Percentiles rank a stretch among this genome's conserved stretches.
These are phyloP conservation scores for Orchestes rusci DNA, from an alignment of 2,888 invertebrate genomes.

Conservation along the genomic window DNA sequence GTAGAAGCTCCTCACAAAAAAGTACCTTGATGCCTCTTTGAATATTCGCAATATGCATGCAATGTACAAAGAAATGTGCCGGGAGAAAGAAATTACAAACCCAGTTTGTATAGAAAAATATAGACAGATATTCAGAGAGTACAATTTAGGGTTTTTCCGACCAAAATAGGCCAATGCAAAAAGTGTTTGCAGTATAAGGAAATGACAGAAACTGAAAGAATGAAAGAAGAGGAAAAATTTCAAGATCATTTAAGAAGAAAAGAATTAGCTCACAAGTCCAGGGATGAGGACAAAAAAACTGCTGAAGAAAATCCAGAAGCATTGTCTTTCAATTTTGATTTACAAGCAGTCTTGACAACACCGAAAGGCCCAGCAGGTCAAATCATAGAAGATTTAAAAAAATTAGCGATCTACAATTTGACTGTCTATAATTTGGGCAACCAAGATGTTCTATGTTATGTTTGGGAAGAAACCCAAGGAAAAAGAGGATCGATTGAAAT, in stretches of 20 bases:
- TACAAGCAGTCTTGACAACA: conserved; percentile 31
- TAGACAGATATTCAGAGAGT: conserved; percentile 22
- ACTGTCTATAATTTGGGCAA: conserved; percentile 34
- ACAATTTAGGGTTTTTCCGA: conserved; percentile 29
- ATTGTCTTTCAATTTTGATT: conserved; percentile 33
- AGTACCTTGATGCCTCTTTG: conserved; percentile 22
- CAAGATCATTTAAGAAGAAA: conserved; percentile 24
- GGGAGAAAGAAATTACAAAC: no score
- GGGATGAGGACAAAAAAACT: conserved; percentile 31
- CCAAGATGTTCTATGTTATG: conserved; percentile 32
- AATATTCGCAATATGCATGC: conserved; percentile 27
- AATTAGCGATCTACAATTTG: conserved; percentile 34
- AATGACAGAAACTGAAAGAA: conserved; percentile 22
- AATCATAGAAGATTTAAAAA: conserved; percentile 26
- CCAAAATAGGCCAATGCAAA: conserved; percentile 32
- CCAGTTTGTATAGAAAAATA: no score
- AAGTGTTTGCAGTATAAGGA: conserved; percentile 26
- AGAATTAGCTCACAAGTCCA: conserved; percentile 24
- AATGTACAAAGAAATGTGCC: conserved; percentile 26
- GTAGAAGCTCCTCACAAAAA: no score
- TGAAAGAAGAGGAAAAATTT: conserved; percentile 7
- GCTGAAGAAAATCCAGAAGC: conserved; percentile 21
- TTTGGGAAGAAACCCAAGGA: conserved; percentile 34
- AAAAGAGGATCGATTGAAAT: conserved; percentile 34
- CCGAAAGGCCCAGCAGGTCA: conserved; percentile 27